Base-by-base conservation (phyloP, 64 coral and sea anemone genomes). In the Montipora efflorescens region DNA sequence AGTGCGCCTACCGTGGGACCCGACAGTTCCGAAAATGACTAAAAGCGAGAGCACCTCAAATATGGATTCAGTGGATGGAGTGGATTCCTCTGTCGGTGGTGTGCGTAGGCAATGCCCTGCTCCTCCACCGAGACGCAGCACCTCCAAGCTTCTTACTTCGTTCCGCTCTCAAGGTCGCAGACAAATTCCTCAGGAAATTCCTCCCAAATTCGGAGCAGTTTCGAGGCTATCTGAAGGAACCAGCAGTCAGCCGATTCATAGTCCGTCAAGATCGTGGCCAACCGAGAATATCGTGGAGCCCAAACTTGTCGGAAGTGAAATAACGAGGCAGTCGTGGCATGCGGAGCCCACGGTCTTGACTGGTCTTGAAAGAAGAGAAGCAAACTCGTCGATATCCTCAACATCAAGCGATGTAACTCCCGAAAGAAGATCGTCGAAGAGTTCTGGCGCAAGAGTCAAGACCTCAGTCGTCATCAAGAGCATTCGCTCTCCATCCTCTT, bases 241-340 rank as follows among this genome's bases (percentile, higher is more conserved):
- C 19, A 18, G 36, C 16, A 88, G 94, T 67, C 69, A 28, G 20
- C 95, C 95, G 64, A 91, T 58, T 59, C 95, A 97, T 52, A 53
- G 75, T 10, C 88, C 88, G 8, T 97, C 95, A 48, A 94, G 94
- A 52, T 97, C 95, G 14, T 97, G 95, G 95, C 95, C 95, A 2
- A 91, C 71, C 3, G 80, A 94, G 13, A 79, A 86, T 16, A 71
- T 64, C 18, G 51, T 46, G 36, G 92, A 97, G 5, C 47, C 73
- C n/a, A 72, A 57, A 45, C 67, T 67, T 18, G 46, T 53, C 28
- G 48, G 81, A 68, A 87, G 47, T 77, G 90, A 89, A 44, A 70
- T 87, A 5, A 5, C 77, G 20, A 90, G 95, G 11, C 92, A 97
- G 80, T 97, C 95, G 0, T 97, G 95, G 95, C 95, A 94, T 94